Base-by-base conservation (phyloP, 2,113 vertebrate species). In the Aythya baeri region DNA sequence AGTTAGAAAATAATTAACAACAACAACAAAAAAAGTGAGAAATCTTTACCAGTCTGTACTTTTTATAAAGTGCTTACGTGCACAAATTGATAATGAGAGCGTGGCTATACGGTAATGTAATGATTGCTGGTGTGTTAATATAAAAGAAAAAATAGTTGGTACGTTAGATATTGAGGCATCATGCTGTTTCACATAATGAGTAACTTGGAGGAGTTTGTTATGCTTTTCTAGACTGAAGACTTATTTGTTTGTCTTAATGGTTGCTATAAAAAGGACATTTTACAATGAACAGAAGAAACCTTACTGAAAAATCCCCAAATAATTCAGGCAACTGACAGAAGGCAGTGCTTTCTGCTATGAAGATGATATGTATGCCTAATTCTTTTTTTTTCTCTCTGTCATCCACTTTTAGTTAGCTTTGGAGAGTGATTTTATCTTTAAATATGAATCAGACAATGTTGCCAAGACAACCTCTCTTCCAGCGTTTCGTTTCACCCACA, bases 371-470 rank as follows among this genome's bases (percentile, higher is more conserved):
- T 91, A 66, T 46, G 23, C 49, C 62, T 84, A 31, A 29, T 1
- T 10, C 44, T 62, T 52, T 57, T 84, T 57, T 84, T 79, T 31
- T 9, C 27, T 78, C 77, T 54, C 72, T 89, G 70, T 72, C 83
- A 89, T 88, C 34, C 58, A 46, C 58, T 92, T 83, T 32, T 55
- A 67, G 41, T 75, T 87, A 66, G 77, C 68, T 95, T 91, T 95
- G 86, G 83, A 94, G 67, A 75, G 54, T 76, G 44, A 36, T 77
- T 78, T 79, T 71, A 58, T 91, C 75, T 88, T 92, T 81, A 96
- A 95, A 92, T 91, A 91, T 76, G 92, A 88, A 93, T 83, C 89
- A 88, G 74, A 26, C 2, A 11, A 58, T 43, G 93, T 94, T 96
- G 91, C 87, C 83, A 95, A 75, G 88, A 90, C 91, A 94, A 91